Conservation (phyloP, 2,797 vertebrate species). For the Clarias fuscus region DNA sequence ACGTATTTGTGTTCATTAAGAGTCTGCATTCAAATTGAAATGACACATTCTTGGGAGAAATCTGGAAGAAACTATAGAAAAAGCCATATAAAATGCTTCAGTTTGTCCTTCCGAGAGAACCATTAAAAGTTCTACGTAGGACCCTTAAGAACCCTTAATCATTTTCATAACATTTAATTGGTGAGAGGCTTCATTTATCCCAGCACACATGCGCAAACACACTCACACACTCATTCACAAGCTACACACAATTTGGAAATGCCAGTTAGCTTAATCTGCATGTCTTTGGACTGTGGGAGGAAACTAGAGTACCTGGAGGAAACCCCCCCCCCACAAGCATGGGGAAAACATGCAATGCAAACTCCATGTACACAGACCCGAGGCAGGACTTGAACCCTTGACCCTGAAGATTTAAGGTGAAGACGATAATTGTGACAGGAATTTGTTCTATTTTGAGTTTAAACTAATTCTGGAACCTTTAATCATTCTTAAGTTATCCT, state of each 20-base stretch:
- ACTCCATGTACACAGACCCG: too few relatives aligned
- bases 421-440: not conserved
- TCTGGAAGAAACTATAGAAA: not conserved
- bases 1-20: slow-evolving; percentile 30
- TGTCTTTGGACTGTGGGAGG: too few relatives aligned
- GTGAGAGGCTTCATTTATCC: too few relatives aligned
- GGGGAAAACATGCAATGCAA: too few relatives aligned
- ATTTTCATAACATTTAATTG: not conserved
- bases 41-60: not conserved
- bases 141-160: not conserved
- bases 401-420: too few relatives aligned
- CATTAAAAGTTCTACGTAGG: not conserved
- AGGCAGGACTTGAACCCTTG: too few relatives aligned
- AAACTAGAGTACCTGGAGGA: too few relatives aligned
- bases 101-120: not conserved
- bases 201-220: too few relatives aligned
- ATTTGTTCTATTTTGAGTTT: not conserved
- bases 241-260: too few relatives aligned
- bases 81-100: not conserved
- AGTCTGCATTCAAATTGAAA: not conserved
- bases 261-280: too few relatives aligned
- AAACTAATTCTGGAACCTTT: not conserved
- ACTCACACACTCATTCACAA: too few relatives aligned
- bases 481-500: not conserved
- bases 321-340: too few relatives aligned